Conservation (phyloP, 2,888 invertebrate genomes). For the Isoperla grammatica region DNA sequence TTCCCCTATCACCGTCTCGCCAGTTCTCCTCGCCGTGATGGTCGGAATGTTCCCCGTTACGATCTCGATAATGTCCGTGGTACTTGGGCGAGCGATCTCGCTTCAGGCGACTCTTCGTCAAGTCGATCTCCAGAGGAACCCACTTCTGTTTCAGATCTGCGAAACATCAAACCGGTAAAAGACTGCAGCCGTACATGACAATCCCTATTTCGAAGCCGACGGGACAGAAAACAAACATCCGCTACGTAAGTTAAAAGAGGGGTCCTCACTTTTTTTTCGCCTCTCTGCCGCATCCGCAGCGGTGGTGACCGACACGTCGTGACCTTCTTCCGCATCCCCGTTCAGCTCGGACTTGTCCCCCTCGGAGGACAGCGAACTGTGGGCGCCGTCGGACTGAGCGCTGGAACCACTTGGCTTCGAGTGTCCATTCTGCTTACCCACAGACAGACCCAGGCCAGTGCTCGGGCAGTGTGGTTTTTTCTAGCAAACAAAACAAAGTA, state of each 20-base stretch:
- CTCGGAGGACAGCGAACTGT: slow-evolving; percentile 18
- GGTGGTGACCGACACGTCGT: slow-evolving; percentile 2
- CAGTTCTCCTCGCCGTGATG: slow-evolving; percentile 10
- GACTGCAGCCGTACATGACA: too few relatives aligned
- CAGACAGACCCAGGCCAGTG: neutral
- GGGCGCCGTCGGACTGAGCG: slow-evolving; percentile 1
- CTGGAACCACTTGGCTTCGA: slow-evolving; percentile 2
- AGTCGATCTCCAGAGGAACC: slow-evolving; percentile 86
- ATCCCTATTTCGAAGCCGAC: too few relatives aligned
- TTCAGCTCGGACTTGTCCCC: slow-evolving; percentile 21
- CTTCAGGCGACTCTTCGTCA: slow-evolving; percentile 62
- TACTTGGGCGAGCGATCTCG: slow-evolving; percentile 54
- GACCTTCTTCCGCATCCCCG: slow-evolving; percentile 37
- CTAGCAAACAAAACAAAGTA: slow-evolving; percentile 8
- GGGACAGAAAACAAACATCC: too few relatives aligned
- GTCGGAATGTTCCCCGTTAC: slow-evolving; percentile 25
- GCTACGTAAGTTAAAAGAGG: too few relatives aligned
- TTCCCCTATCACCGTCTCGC: slow-evolving; percentile 22
- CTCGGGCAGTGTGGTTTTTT: slow-evolving; percentile 26
- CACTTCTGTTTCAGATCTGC: slow-evolving; percentile 70
- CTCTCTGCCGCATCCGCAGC: slow-evolving; percentile 41
- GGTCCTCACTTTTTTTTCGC: slow-evolving; percentile 44
- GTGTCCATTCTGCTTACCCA: slow-evolving; percentile 28
- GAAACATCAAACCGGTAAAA: too few relatives aligned
- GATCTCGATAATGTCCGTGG: slow-evolving; percentile 31